phyloP scores from a whole-genome alignment of 2,113 vertebrate genomes.

The Rhea pennata region DNA sequence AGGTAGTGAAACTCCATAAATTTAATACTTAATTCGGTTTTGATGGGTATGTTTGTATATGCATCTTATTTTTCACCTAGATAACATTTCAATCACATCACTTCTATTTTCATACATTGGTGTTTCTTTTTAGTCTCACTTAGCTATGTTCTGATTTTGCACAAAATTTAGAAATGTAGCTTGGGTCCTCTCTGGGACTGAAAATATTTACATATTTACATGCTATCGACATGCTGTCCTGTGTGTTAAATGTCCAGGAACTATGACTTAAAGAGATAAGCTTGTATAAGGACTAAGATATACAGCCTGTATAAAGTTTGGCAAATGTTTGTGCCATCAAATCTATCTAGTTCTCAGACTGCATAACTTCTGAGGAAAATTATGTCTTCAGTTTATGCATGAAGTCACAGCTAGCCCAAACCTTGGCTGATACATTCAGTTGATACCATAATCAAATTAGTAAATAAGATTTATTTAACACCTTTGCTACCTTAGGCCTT shows the following conservation, averaged over 20 bases:
- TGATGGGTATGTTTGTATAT: background rate
- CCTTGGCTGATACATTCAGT: background rate
- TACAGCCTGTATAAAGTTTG: background rate
- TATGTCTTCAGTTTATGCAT: background rate
- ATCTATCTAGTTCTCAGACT: background rate
- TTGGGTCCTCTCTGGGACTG: background rate
- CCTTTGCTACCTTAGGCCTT: background rate
- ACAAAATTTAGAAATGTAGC: background rate
- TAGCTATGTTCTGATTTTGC: background rate
- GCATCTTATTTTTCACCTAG: background rate
- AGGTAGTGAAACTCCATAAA: background rate
- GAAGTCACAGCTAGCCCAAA: background rate
- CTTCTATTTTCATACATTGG: background rate
- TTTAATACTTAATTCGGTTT: background rate
- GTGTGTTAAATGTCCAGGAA: background rate
- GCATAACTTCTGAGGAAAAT: background rate
- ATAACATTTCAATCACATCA: too few species aligned
- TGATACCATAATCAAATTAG: background rate
- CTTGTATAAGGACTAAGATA: background rate
- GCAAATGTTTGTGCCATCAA: background rate
- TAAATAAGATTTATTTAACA: background rate
- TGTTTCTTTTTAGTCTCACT: background rate
- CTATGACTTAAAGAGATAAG: background rate
- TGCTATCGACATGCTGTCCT: background rate
- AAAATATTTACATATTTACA: background rate